A percentile compares a stretch with the other conserved stretches of the same genome.
Conservation (phyloP, 2,797 vertebrate species). For the Eulemur mongoz region DNA sequence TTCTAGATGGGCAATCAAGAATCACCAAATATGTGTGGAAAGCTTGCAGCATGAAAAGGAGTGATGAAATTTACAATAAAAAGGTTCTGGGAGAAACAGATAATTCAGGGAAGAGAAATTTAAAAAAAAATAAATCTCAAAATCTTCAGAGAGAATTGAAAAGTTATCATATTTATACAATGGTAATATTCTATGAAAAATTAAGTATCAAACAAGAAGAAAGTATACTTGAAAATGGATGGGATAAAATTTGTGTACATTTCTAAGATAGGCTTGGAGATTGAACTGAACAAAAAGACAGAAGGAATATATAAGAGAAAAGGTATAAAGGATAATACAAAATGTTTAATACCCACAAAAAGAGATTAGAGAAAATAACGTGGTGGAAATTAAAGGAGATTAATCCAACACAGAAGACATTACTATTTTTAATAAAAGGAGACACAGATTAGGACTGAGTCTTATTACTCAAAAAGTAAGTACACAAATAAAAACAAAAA, state of each 20-base stretch:
- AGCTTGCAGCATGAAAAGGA: neutral
- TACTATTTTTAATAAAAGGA: neutral
- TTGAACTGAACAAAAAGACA: neutral
- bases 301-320: neutral
- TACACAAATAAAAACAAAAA: neutral
- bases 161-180: conserved; percentile 13
- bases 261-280: neutral
- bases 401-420: neutral
- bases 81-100: neutral
- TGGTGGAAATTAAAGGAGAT: neutral
- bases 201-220: neutral
- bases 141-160: conserved; percentile 14
- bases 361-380: neutral
- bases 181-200: neutral
- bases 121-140: conserved; percentile 11
- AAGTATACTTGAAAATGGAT: neutral
- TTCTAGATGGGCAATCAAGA: neutral
- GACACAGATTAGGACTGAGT: neutral
- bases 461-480: neutral
- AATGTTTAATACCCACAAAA: neutral
- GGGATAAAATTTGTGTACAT: neutral
- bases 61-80: neutral
- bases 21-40: neutral
- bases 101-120: neutral
- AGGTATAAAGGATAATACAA: neutral